Evolutionary conservation across 2,888 invertebrate species (phyloP), one percentile per base, ranked within the genome.

Genomic region (Apotomis turbidana): DNA sequence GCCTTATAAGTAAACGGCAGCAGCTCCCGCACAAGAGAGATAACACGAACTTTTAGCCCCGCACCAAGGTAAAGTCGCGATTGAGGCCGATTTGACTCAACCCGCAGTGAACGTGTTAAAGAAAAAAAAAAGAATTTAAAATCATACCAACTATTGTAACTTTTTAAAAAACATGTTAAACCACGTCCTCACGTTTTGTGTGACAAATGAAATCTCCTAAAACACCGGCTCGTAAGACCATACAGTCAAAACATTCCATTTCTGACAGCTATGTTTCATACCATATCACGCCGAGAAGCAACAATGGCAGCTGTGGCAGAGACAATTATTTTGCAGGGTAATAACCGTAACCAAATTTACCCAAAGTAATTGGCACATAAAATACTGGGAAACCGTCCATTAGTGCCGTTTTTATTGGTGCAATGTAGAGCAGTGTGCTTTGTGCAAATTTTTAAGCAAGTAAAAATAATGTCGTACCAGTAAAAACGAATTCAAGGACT

Each of bases 261-360:
- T 12, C 9, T 5, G 36, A 9, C 36, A 44, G 51, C 60, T 12
- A 55, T 46, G 52, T 63, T 62, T 58, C 38, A 62, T 49, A 49
- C 49, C 10, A 58, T 51, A 58, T 38, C 52, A 63, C 36, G 54
- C 12, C 60, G 54, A 13, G 51, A 41, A 73, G 44, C 70, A 67
- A 73, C 72, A 75, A 76, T 74, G 66, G 72, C 38, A 27, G 58
- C 27, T 75, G 75, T 71, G 76, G 72, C 71, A 67, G 46, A 68
- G 62, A 70, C 54, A 64, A 59, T 72, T 71, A 54, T 70, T 62
- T 49, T 27, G 57, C 15, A 60, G 13, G 12, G 63, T 51, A 76
- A 73, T 73, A 74, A 73, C 60, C 60, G 59, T 58, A 49, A 27
- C 63, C 61, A 54, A 57, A 38, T 51, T 63, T 68, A 41, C 62